Conservation (phyloP, 1,140 invertebrate species). For the Aphis gossypii region DNA sequence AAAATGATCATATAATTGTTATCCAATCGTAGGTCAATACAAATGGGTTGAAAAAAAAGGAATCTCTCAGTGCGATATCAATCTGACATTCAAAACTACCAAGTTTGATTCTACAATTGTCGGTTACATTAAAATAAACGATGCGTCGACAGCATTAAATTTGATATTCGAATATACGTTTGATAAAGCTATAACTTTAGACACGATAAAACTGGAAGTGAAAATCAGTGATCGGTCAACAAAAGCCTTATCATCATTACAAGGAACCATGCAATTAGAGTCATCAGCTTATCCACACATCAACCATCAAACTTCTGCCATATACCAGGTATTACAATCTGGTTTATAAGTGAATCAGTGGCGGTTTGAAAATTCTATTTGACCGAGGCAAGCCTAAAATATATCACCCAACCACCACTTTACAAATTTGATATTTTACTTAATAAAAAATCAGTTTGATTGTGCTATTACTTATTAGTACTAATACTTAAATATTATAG, state of each 20-base stretch:
- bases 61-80: slow-evolving; percentile 74
- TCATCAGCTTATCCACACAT: slow-evolving; percentile 79
- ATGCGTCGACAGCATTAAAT: slow-evolving; percentile 68
- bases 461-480: too few species aligned
- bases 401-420: too few species aligned
- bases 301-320: slow-evolving; percentile 74
- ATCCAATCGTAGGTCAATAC: slow-evolving; percentile 65
- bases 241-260: slow-evolving; percentile 68
- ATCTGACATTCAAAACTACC: slow-evolving; percentile 74
- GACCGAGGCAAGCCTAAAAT: too few species aligned
- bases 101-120: slow-evolving; percentile 71
- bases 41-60: slow-evolving; percentile 72
- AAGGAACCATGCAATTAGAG: slow-evolving; percentile 72
- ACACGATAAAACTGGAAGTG: slow-evolving; percentile 73
- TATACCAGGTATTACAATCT: slow-evolving; percentile 67
- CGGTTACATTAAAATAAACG: slow-evolving; percentile 72
- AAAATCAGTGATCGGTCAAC: slow-evolving; percentile 72
- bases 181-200: slow-evolving; percentile 69
- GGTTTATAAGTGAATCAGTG: background rate
- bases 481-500: too few species aligned
- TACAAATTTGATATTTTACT: too few species aligned
- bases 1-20: background rate
- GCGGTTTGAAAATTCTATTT: too few species aligned
- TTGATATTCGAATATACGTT: slow-evolving; percentile 75
- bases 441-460: too few species aligned